Conservation (phyloP, 1,140 invertebrate genomes). For the Heterodera schachtii region DNA sequence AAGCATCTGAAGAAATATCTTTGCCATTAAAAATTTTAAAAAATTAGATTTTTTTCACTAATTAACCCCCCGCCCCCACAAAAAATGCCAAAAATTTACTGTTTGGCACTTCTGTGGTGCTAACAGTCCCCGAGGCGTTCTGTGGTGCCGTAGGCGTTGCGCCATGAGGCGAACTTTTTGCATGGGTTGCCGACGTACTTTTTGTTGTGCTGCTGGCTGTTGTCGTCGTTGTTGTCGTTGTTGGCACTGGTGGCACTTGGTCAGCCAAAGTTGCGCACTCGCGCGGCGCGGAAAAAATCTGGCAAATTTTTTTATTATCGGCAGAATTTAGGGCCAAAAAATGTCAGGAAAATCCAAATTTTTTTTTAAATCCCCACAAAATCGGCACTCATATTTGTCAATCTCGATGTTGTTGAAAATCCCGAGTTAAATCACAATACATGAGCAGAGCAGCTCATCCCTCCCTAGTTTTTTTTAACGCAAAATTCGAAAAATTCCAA, state of each 20-base stretch:
- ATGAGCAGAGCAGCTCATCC: too few relatives aligned
- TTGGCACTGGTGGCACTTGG: constrained; percentile 31
- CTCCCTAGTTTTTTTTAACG: too few relatives aligned
- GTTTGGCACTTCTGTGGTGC: not conserved
- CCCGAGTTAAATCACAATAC: too few relatives aligned
- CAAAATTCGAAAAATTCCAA: too few relatives aligned
- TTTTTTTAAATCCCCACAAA: too few relatives aligned
- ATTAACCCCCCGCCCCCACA: not conserved
- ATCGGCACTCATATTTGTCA: too few relatives aligned
- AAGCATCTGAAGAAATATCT: constrained; percentile 11
- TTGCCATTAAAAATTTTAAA: not conserved
- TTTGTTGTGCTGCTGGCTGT: not conserved
- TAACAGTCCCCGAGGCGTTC: not conserved
- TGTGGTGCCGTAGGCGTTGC: not conserved
- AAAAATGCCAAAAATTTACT: not conserved
- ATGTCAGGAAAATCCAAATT: too few relatives aligned
- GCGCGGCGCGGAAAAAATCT: constrained; percentile 44
- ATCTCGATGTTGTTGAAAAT: too few relatives aligned
- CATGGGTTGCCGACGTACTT: constrained; percentile 12
- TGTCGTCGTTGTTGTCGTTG: constrained; percentile 14
- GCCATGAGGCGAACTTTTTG: not conserved
- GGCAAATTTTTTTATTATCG: not conserved
- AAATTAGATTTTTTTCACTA: not conserved
- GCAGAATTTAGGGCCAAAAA: too few relatives aligned
- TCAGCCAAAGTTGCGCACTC: constrained; percentile 47